Conservation (phyloP, 2,888 invertebrate species). For the Argynnis bischoffii region DNA sequence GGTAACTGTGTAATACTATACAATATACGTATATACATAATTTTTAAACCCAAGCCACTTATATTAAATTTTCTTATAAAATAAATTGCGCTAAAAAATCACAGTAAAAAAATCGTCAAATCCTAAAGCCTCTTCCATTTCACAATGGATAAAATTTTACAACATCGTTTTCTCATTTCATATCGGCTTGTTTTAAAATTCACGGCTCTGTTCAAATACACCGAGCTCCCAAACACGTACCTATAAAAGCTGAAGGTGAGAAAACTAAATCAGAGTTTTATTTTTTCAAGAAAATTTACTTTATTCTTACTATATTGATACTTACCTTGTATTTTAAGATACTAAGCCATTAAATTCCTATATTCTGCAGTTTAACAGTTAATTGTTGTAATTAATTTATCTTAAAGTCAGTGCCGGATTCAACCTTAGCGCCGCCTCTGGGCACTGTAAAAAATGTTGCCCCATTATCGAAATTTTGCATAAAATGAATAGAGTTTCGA, state of each 20-base stretch:
- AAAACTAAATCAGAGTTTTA: neutral
- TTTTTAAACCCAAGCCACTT: too few relatives aligned
- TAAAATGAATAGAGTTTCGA: too few relatives aligned
- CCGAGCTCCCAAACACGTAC: slow-evolving; percentile 35
- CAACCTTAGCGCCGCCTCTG: too few relatives aligned
- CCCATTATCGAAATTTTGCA: too few relatives aligned
- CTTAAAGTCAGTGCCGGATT: too few relatives aligned
- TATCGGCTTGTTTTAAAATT: slow-evolving; percentile 45
- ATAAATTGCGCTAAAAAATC: neutral
- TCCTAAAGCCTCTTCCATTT: slow-evolving; percentile 36
- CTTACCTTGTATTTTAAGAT: too few relatives aligned
- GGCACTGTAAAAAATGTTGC: too few relatives aligned
- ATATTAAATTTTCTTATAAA: neutral
- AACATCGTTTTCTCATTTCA: slow-evolving; percentile 46
- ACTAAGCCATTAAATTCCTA: too few relatives aligned
- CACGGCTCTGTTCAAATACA: slow-evolving; percentile 38
- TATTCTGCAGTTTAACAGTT: too few relatives aligned
- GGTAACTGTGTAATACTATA: too few relatives aligned
- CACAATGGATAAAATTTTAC: slow-evolving; percentile 48
- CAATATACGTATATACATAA: too few relatives aligned
- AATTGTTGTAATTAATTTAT: neutral
- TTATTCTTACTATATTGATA: too few relatives aligned
- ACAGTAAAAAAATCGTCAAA: neutral
- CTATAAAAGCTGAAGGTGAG: slow-evolving; percentile 9
- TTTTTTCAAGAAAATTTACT: slow-evolving; percentile 1